Conservation (phyloP, 2,113 vertebrate species). For the Pelobates fuscus region DNA sequence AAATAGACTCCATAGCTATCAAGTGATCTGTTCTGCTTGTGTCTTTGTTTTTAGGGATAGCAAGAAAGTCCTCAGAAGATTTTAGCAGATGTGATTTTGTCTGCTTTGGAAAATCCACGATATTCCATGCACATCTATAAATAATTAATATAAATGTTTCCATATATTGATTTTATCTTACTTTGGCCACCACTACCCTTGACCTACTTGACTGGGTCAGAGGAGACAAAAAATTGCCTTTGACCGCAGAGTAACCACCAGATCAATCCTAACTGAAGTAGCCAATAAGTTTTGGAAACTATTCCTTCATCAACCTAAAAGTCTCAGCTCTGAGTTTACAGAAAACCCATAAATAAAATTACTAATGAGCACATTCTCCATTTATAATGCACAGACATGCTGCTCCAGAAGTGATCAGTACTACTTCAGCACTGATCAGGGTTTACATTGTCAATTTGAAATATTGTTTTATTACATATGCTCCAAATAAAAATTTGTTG, state of each 20-base stretch:
- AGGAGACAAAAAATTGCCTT: constrained; percentile 39
- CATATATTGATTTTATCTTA: constrained; percentile 43
- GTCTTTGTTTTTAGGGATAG: background rate
- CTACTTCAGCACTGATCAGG: background rate
- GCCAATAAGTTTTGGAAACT: constrained; percentile 48
- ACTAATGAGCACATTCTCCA: constrained; percentile 20
- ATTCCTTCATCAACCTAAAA: constrained; percentile 19
- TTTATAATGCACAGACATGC: background rate
- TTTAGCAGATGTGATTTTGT: constrained; percentile 3
- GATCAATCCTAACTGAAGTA: constrained; percentile 39
- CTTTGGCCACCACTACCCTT: constrained; percentile 42
- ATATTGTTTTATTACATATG: background rate
- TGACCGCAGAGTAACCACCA: constrained; percentile 42
- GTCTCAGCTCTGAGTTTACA: constrained; percentile 3
- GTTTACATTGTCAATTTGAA: background rate
- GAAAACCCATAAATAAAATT: constrained; percentile 29
- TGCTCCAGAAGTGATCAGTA: no score
- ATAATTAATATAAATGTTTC: constrained; percentile 40
- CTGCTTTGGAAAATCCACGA: constrained; percentile 8
- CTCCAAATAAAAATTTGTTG: background rate
- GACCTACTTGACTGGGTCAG: constrained; percentile 38
- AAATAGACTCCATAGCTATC: no score
- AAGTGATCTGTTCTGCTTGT: no score
- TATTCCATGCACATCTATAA: constrained; percentile 31
- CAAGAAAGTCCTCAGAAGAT: background rate